Conservation (phyloP, 2,113 vertebrate species). For the Spea multiplicata region DNA sequence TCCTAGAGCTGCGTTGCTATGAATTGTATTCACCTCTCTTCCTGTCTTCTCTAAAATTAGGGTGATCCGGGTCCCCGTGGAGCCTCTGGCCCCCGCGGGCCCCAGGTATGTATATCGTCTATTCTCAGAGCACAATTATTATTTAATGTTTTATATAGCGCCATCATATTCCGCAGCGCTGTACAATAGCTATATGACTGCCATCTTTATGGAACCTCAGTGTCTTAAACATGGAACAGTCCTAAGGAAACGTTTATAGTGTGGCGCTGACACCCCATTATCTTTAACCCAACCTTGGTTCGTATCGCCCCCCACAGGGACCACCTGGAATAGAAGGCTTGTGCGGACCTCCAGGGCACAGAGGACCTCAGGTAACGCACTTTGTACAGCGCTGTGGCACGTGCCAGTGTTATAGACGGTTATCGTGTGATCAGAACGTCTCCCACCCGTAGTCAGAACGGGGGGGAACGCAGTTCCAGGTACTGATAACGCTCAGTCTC, state of each 20-base stretch:
- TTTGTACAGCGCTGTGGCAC: background rate
- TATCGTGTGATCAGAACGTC: too few species aligned
- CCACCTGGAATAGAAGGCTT: slow-evolving; percentile 75
- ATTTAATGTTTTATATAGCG: background rate
- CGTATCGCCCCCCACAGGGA: slow-evolving; percentile 61
- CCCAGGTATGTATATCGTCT: slow-evolving; percentile 58
- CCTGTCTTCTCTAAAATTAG: slow-evolving; percentile 57
- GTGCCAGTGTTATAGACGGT: too few species aligned
- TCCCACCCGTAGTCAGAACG: background rate
- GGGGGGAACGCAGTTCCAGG: background rate
- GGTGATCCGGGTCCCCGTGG: slow-evolving; percentile 77
- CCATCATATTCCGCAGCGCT: background rate
- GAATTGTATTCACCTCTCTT: fast-evolving
- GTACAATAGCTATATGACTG: background rate
- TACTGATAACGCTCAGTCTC: background rate
- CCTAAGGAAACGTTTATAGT: too few species aligned
- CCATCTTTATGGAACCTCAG: background rate
- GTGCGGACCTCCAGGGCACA: slow-evolving; percentile 65
- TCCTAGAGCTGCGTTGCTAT: too few species aligned
- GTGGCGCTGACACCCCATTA: too few species aligned
- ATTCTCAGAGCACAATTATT: background rate
- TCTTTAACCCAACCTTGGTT: too few species aligned
- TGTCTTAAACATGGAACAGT: too few species aligned
- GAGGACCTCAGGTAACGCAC: slow-evolving; percentile 71
- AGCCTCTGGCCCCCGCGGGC: slow-evolving; percentile 64